These are phyloP conservation scores for Ophion costatus DNA, from an alignment of 2,888 invertebrate species.

Conservation along the genomic window DNA sequence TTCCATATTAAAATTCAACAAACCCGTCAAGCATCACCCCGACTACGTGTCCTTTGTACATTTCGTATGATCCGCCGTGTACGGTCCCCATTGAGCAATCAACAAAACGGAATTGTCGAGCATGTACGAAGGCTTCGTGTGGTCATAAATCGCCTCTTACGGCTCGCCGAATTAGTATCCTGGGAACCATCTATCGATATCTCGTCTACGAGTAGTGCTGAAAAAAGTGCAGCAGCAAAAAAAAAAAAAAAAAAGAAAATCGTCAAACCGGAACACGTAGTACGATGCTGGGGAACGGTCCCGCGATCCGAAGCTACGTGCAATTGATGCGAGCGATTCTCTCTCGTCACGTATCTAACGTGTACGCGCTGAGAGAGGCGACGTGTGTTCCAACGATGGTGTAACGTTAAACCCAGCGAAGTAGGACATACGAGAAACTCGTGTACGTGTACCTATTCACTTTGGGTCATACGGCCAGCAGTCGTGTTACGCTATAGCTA, in stretches of 20 bases:
- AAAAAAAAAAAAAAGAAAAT: slow-evolving; percentile 23
- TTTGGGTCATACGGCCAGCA: slow-evolving; percentile 67
- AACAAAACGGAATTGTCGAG: neutral
- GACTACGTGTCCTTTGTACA: neutral
- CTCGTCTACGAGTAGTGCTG: slow-evolving; percentile 10
- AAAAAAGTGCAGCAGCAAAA: slow-evolving; percentile 6
- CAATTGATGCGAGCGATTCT: slow-evolving; percentile 45
- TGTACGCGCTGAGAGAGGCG: slow-evolving; percentile 20
- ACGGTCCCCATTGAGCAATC: neutral
- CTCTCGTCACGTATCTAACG: slow-evolving; percentile 42
- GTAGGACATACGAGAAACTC: slow-evolving; percentile 62
- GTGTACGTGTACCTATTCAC: slow-evolving; percentile 67
- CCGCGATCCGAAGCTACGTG: slow-evolving; percentile 27
- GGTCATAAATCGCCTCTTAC: slow-evolving; percentile 48
- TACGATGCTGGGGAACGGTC: slow-evolving; percentile 19
- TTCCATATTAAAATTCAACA: neutral
- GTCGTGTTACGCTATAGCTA: slow-evolving; percentile 49
- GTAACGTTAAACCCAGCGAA: slow-evolving; percentile 61
- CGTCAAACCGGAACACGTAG: neutral
- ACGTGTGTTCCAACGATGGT: slow-evolving; percentile 11
- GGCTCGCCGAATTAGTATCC: slow-evolving; percentile 28
- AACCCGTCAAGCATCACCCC: neutral
- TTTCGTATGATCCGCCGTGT: neutral
- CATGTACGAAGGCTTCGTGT: slow-evolving; percentile 8
- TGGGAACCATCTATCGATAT: slow-evolving; percentile 50